Conservation (phyloP, 2,113 vertebrate genomes). For the Perca schrenkii region DNA sequence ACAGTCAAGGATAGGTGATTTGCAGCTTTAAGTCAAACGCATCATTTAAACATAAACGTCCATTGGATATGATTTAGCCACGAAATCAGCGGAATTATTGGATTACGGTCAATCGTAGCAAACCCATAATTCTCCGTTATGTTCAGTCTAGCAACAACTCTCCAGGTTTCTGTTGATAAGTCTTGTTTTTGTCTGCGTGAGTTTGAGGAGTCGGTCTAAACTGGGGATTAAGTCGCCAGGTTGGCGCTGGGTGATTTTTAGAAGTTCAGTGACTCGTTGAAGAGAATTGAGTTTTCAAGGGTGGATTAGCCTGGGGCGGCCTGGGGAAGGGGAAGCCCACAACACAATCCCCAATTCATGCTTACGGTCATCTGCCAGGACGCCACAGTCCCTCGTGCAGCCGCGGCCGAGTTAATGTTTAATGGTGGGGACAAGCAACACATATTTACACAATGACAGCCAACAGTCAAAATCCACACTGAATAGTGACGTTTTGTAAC, state of each 20-base stretch:
- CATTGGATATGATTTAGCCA: no score
- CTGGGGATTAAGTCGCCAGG: slow-evolving; percentile 56
- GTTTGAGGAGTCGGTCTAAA: slow-evolving; percentile 29
- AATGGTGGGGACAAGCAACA: slow-evolving; percentile 2
- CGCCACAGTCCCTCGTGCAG: background rate
- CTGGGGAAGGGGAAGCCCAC: slow-evolving; percentile 42
- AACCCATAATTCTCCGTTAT: background rate
- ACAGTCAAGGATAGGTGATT: no score
- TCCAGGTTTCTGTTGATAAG: background rate
- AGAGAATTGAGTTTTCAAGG: slow-evolving; percentile 47
- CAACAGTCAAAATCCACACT: background rate
- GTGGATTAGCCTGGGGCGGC: slow-evolving; percentile 65
- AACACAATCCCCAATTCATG: slow-evolving; percentile 20
- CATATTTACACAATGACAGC: slow-evolving; percentile 14
- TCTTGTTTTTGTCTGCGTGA: slow-evolving; percentile 44
- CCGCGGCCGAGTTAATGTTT: slow-evolving; percentile 31
- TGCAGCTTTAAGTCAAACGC: no score
- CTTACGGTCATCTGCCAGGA: background rate
- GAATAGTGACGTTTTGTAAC: background rate
- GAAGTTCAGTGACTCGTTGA: slow-evolving; percentile 40
- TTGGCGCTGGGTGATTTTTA: slow-evolving; percentile 14
- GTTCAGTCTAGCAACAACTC: background rate
- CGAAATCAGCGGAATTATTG: background rate
- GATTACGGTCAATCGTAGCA: background rate
- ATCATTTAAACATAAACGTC: no score